Percentiles rank a stretch among this genome's conserved stretches.
These are phyloP conservation scores for Eulithis testata DNA, from an alignment of 2,888 invertebrate genomes.

Conservation along the genomic window DNA sequence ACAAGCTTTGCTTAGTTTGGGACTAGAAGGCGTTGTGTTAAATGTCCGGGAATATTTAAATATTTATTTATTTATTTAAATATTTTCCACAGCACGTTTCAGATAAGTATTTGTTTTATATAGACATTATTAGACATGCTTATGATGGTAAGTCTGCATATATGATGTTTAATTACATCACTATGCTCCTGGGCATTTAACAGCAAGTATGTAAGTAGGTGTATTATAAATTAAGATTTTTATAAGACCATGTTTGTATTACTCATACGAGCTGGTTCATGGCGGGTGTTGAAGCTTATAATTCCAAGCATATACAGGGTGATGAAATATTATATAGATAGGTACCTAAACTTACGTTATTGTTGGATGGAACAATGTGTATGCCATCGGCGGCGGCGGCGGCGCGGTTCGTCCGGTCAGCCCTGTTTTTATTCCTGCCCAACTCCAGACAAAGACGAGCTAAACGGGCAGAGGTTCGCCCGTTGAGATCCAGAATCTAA, in stretches of 20 bases:
- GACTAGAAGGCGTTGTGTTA: no score
- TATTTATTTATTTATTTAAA: no score
- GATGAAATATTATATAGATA: conserved; percentile 9
- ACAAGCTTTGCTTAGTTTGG: no score
- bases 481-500: conserved; percentile 34
- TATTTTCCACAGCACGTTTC: conserved; percentile 9
- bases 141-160: background rate
- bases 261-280: conserved; percentile 3
- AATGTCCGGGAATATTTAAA: no score
- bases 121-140: no score
- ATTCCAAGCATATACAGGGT: conserved; percentile 26
- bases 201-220: background rate
- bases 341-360: background rate
- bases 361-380: conserved; percentile 34
- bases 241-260: conserved; percentile 10
- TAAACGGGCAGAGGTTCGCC: conserved; percentile 27
- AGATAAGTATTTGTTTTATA: conserved; percentile 1
- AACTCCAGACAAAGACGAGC: conserved; percentile 36
- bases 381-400: conserved; percentile 10
- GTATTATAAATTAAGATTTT: conserved; percentile 7
- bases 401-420: conserved; percentile 28
- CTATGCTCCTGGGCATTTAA: no score
- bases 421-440: conserved; percentile 40
- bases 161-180: background rate
- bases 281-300: conserved; percentile 32